Percentiles rank a stretch among this genome's conserved stretches.
phyloP scores from a whole-genome alignment of 2,888 invertebrate genomes.

The Psylliodes chrysocephalus region DNA sequence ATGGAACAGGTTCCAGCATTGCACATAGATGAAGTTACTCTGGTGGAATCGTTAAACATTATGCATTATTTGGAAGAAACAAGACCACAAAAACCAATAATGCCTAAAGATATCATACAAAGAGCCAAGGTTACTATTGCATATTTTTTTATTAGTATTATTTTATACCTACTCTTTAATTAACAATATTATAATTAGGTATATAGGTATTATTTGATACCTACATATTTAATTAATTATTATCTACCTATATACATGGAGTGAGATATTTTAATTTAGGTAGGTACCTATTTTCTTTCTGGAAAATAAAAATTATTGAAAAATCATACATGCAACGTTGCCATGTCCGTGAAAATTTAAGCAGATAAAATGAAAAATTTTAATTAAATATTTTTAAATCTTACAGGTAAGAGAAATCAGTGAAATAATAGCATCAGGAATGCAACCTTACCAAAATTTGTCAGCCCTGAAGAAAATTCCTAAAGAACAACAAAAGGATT shows the following conservation, averaged over 20 bases:
- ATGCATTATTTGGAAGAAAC: conserved; percentile 96
- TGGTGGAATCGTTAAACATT: conserved; percentile 83
- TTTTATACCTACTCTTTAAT: not conserved
- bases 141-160: too few relatives aligned
- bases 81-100: conserved; percentile 82
- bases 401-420: conserved; percentile 80
- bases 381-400: too few relatives aligned
- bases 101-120: conserved; percentile 89
- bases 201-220: too few relatives aligned
- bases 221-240: too few relatives aligned
- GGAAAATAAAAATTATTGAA: too few relatives aligned
- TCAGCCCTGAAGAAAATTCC: conserved; percentile 87
- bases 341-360: too few relatives aligned
- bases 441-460: conserved; percentile 95
- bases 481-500: conserved; percentile 88
- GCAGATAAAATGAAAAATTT: too few relatives aligned
- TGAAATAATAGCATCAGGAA: conserved; percentile 90
- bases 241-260: too few relatives aligned
- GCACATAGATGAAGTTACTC: conserved; percentile 79
- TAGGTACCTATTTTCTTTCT: too few relatives aligned
- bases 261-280: too few relatives aligned
- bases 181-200: not conserved
- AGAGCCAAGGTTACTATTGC: conserved; percentile 89
- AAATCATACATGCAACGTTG: too few relatives aligned
- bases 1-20: conserved; percentile 95